Conservation (phyloP, 2,888 invertebrate genomes). For the Melipona beecheii region DNA sequence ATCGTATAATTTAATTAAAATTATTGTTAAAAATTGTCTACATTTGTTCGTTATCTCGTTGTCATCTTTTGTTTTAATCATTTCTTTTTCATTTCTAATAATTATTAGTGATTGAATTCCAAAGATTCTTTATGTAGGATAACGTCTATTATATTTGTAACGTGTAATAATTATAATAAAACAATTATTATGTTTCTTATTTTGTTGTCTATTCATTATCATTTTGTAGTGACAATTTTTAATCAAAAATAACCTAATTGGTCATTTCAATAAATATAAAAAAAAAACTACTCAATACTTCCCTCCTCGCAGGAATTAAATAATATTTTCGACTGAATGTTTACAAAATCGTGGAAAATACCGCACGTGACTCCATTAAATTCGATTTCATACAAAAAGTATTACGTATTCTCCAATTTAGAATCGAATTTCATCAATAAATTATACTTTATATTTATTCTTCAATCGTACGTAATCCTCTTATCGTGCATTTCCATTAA, state of each 20-base stretch:
- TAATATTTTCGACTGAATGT: not conserved
- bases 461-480: slow-evolving; percentile 18
- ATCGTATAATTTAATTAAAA: not conserved
- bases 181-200: slow-evolving; percentile 14
- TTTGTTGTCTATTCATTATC: not conserved
- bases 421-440: slow-evolving; percentile 24
- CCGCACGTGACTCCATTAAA: not conserved
- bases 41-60: not conserved
- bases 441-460: slow-evolving; percentile 19
- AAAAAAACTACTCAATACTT: not conserved
- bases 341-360: not conserved
- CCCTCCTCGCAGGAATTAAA: not conserved
- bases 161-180: slow-evolving; percentile 40
- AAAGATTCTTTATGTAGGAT: not conserved
- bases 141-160: slow-evolving; percentile 30
- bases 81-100: slow-evolving; percentile 22
- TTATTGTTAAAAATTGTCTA: not conserved
- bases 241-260: not conserved
- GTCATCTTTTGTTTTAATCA: not conserved
- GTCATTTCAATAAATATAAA: not conserved
- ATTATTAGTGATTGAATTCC: slow-evolving; percentile 3
- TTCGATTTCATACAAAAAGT: slow-evolving; percentile 3
- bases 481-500: slow-evolving; percentile 29
- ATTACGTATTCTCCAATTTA: not conserved
- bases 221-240: not conserved